Percentiles rank a stretch among this genome's conserved stretches.
phyloP scores from a whole-genome alignment of 2,797 vertebrate species.

The Halcyon badia region DNA sequence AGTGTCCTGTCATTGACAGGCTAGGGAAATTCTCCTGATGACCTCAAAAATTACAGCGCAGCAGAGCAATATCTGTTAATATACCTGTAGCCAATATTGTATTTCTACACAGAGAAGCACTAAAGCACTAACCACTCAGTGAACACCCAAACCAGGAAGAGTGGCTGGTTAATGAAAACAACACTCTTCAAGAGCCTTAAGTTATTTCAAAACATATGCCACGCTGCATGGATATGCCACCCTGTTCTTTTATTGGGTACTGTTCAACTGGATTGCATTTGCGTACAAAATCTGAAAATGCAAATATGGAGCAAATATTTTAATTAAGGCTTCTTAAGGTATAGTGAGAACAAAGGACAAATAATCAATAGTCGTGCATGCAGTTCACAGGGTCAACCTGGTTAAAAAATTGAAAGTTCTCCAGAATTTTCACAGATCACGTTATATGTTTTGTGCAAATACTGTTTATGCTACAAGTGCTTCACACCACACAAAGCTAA shows the following conservation, averaged over 20 bases:
- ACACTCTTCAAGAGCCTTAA: background rate
- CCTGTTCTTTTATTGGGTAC: background rate
- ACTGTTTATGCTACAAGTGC: background rate
- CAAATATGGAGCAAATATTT: background rate
- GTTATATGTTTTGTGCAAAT: background rate
- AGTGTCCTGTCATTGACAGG: background rate
- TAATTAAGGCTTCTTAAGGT: background rate
- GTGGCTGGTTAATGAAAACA: background rate
- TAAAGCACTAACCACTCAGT: background rate
- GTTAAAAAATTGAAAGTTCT: background rate
- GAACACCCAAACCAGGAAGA: background rate
- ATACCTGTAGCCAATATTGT: background rate
- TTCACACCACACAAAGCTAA: background rate
- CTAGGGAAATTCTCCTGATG: background rate
- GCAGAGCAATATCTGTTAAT: background rate
- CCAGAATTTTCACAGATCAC: background rate
- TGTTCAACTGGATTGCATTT: background rate
- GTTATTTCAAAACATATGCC: background rate
- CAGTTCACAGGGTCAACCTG: background rate
- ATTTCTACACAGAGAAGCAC: background rate
- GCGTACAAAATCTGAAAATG: background rate
- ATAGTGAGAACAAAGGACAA: background rate
- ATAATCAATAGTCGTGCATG: background rate
- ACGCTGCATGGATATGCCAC: background rate
- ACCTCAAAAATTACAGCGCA: background rate